Base-by-base conservation (phyloP, 2,888 invertebrate species). In the Clivina fossor region DNA sequence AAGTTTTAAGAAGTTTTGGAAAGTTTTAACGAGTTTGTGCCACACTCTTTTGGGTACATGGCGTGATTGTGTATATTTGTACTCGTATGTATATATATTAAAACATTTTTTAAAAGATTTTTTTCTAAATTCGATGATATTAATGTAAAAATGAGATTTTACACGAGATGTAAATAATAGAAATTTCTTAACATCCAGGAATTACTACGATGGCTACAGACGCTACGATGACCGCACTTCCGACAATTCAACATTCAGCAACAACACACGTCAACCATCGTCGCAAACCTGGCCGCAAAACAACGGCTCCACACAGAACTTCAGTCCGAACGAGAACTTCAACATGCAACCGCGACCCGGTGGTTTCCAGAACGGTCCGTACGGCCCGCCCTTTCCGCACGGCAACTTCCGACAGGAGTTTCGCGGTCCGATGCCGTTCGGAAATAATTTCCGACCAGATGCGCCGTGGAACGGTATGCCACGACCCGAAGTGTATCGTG, bases 341-440 rank as follows among this genome's bases (percentile, higher is more conserved):
- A 22, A n/a, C n/a, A n/a, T n/a, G n/a, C n/a, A n/a, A n/a, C n/a
- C n/a, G n/a, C n/a, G n/a, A n/a, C n/a, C n/a, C n/a, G n/a, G n/a
- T n/a, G n/a, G n/a, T n/a, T n/a, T n/a, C n/a, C 51, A 51, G 22
- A 55, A 55, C 19, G 47, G 55, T n/a, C 47, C 48, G 11, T 55
- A 37, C 16, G 47, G 47, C 2, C 28, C 43, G 7, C 47, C 55
- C n/a, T 55, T 47, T 30, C 46, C 46, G 7, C 49, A 37, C 13
- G 38, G 38, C 7, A 47, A 47, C 22, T 47, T 30, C 24, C 46
- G 55, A 3, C 18, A 13, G 19, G 46, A 44, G 13, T 38, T 38
- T 28, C 47, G 35, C 15, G 38, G 55, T 30, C 38, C 46, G 13
- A 46, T 38, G 15, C 47, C 47, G 11, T 55, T 55, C 16, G 47